Conservation (phyloP, 2,888 invertebrate genomes). For the Pharmacophagus antenor region DNA sequence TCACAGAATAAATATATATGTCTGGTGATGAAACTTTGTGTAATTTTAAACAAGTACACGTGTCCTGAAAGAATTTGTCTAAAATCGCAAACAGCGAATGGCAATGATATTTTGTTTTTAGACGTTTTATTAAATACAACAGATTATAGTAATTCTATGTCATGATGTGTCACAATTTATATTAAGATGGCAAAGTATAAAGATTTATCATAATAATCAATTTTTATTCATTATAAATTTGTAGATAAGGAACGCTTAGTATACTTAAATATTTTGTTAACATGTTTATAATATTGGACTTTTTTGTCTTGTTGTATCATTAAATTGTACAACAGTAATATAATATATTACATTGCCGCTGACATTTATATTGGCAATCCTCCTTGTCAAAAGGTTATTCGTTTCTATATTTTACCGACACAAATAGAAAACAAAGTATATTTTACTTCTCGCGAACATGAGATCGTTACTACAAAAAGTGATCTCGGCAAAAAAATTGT, state of each 20-base stretch:
- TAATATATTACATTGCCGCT: not conserved
- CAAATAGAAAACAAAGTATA: not conserved
- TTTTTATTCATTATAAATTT: not conserved
- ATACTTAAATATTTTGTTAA: not conserved
- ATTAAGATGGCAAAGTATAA: not conserved
- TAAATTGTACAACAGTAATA: not conserved
- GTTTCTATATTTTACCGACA: not conserved
- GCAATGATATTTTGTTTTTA: conserved; percentile 36
- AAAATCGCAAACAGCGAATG: conserved; percentile 37
- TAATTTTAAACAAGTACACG: conserved; percentile 62
- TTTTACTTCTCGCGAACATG: conserved; percentile 44
- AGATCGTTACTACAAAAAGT: conserved; percentile 63
- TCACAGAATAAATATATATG: conserved; percentile 35
- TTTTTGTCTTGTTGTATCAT: not conserved
- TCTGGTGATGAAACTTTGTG: conserved; percentile 50
- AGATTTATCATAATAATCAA: not conserved
- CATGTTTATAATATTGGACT: too few relatives aligned
- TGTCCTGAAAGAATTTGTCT: conserved; percentile 72
- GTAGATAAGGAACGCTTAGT: not conserved
- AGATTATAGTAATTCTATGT: not conserved
- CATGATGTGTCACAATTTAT: not conserved
- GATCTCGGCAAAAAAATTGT: conserved; percentile 42
- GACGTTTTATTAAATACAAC: conserved; percentile 2
- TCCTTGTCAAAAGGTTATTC: not conserved
- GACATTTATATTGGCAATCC: not conserved